Evolutionary conservation across 2,797 vertebrate genomes (phyloP).

Genomic region (Gallinago solitaria): DNA sequence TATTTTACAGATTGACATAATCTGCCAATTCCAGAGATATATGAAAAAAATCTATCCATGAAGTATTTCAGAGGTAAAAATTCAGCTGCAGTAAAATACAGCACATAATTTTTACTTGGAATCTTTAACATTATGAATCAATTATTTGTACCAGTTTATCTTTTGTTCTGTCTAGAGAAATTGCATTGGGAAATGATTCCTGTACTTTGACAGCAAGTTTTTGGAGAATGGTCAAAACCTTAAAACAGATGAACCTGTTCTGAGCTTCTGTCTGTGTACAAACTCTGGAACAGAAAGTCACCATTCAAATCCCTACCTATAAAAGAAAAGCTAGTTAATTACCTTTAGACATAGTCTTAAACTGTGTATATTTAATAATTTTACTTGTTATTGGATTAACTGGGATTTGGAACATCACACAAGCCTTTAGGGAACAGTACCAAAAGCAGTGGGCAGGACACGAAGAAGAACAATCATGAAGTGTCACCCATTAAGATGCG

Average conservation of each 20-base stretch:
- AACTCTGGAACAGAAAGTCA: background rate
- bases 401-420: background rate
- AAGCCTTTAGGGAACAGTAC: background rate
- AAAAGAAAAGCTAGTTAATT: background rate
- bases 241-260: background rate
- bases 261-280: background rate
- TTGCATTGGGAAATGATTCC: accelerated
- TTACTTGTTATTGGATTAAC: background rate
- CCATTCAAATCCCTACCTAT: background rate
- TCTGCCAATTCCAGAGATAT: background rate
- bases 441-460: background rate
- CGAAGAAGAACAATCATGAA: background rate
- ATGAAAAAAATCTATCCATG: background rate
- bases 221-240: background rate
- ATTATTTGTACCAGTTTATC: background rate
- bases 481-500: background rate
- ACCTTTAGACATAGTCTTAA: background rate
- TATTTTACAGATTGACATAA: background rate
- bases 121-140: background rate
- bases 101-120: background rate
- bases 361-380: background rate
- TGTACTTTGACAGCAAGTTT: background rate
- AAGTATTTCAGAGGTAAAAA: background rate
- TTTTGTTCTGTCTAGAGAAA: background rate
- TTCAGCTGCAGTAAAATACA: background rate